Conservation (phyloP, 2,113 vertebrate genomes). For the Xiphophorus maculatus region DNA sequence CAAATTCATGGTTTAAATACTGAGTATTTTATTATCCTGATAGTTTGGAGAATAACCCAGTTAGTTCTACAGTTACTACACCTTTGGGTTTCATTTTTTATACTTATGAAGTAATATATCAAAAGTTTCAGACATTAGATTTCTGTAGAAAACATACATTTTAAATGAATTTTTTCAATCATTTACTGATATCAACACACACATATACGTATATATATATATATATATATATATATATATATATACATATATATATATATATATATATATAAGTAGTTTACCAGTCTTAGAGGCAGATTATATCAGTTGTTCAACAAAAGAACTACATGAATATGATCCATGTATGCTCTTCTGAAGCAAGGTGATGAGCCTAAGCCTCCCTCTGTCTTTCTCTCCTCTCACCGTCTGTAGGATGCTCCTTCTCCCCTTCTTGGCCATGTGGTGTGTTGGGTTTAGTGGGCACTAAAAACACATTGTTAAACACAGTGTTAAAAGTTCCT, state of each 20-base stretch:
- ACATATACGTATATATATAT: too few relatives aligned
- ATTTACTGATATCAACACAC: background rate
- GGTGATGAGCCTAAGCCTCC: background rate
- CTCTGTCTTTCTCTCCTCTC: slow-evolving; percentile 28
- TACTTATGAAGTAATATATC: background rate
- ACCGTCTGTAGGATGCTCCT: slow-evolving; percentile 15
- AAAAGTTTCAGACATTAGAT: background rate
- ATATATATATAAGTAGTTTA: too few relatives aligned
- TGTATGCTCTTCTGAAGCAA: background rate
- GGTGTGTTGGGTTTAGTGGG: slow-evolving; percentile 76
- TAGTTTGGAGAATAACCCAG: background rate
- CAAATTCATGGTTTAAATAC: background rate
- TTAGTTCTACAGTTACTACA: background rate
- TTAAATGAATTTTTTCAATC: background rate
- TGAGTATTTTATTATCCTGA: background rate
- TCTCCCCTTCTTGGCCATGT: slow-evolving; percentile 63
- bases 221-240: too few relatives aligned
- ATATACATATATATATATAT: too few relatives aligned
- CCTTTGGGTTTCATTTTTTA: background rate
- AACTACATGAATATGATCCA: background rate
- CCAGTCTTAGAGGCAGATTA: too few relatives aligned
- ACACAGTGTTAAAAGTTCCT: slow-evolving; percentile 81
- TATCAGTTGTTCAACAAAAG: background rate
- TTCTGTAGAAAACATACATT: background rate
- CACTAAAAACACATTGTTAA: slow-evolving; percentile 82